Conservation (phyloP, 2,797 vertebrate species). For the Periparus ater region DNA sequence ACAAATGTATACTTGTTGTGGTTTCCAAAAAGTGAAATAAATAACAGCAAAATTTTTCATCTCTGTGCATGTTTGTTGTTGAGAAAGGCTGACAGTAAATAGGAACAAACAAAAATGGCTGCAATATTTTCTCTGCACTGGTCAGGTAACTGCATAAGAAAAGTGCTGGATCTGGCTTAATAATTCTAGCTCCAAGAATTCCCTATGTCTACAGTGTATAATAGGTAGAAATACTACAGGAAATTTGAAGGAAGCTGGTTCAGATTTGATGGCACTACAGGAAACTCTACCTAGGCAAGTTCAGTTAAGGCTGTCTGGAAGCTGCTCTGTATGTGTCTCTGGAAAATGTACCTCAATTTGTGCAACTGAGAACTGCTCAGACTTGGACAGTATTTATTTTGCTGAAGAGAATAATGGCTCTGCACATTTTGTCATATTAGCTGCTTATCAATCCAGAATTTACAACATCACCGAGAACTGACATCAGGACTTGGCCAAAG, state of each 20-base stretch:
- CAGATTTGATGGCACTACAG: neutral
- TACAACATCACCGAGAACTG: neutral
- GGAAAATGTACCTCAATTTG: neutral
- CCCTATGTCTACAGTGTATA: neutral
- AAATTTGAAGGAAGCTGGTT: neutral
- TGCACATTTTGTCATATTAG: neutral
- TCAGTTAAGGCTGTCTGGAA: neutral
- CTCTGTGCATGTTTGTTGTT: neutral
- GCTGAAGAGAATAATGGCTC: neutral
- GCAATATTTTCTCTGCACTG: neutral
- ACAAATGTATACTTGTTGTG: neutral
- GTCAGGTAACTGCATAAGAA: neutral
- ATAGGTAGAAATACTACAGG: neutral
- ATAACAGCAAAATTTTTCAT: neutral
- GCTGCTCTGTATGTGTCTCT: neutral
- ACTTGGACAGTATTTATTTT: neutral
- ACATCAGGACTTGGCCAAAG: neutral
- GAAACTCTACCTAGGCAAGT: neutral
- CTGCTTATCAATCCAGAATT: neutral
- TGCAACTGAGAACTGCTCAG: neutral
- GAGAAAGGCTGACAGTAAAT: neutral
- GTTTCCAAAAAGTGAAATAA: neutral
- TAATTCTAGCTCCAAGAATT: neutral
- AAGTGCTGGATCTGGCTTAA: neutral
- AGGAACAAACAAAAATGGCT: neutral